These are phyloP conservation scores for Ennomos fuscantarius DNA, from an alignment of 2,888 invertebrate genomes.

Conservation along the genomic window DNA sequence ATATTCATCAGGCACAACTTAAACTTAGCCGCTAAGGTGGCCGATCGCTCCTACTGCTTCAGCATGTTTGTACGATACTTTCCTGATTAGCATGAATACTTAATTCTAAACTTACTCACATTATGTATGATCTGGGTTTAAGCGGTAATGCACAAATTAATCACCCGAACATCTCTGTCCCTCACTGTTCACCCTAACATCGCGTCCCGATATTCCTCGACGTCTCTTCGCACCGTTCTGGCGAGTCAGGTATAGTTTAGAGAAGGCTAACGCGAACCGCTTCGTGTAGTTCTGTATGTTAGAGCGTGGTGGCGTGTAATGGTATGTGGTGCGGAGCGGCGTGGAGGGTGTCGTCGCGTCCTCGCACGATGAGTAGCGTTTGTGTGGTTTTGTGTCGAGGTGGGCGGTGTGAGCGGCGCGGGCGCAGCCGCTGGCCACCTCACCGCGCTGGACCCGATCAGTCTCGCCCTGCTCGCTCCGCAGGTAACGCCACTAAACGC, in stretches of 20 bases:
- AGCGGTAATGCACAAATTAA: slow-evolving; percentile 72
- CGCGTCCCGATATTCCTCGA: slow-evolving; percentile 68
- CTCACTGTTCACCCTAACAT: slow-evolving; percentile 73
- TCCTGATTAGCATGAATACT: slow-evolving; percentile 77
- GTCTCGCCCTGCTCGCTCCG: slow-evolving; percentile 83
- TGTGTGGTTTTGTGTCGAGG: slow-evolving; percentile 86
- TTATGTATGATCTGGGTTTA: slow-evolving; percentile 72
- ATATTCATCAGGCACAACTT: slow-evolving; percentile 66
- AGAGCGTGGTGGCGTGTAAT: slow-evolving; percentile 23
- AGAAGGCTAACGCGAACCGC: slow-evolving; percentile 37
- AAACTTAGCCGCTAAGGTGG: slow-evolving; percentile 64
- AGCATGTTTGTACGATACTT: slow-evolving; percentile 79
- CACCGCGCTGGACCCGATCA: slow-evolving; percentile 85
- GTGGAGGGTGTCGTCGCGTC: slow-evolving; percentile 56
- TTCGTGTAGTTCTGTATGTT: slow-evolving; percentile 32
- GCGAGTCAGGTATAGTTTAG: slow-evolving; percentile 50
- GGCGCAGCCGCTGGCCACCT: slow-evolving; percentile 84
- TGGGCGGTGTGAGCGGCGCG: slow-evolving; percentile 85
- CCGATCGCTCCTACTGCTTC: slow-evolving; percentile 81
- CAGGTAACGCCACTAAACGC: slow-evolving; percentile 72
- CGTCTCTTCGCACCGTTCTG: slow-evolving; percentile 69
- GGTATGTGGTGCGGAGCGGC: slow-evolving; percentile 60
- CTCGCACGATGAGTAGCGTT: slow-evolving; percentile 83
- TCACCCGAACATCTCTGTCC: slow-evolving; percentile 66
- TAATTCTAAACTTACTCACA: slow-evolving; percentile 66